Conservation (phyloP, 2,113 vertebrate genomes). For the Microcebus jonahi region DNA sequence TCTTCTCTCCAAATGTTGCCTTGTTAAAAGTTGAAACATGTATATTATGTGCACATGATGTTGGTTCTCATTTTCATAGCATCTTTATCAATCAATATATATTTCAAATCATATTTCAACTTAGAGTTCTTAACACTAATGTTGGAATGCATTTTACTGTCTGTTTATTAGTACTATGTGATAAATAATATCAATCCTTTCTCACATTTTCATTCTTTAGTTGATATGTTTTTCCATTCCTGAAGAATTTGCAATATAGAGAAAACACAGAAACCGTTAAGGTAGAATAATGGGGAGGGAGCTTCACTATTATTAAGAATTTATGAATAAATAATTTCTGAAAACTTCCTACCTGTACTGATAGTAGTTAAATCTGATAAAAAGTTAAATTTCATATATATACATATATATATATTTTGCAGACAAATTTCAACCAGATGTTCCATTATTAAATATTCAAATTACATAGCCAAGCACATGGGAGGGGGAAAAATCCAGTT, state of each 20-base stretch:
- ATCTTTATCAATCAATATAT: neutral
- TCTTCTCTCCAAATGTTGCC: neutral
- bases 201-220: neutral
- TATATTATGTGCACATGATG: neutral
- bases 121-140: neutral
- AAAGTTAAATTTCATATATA: neutral
- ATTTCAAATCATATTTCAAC: neutral
- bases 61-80: neutral
- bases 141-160: neutral
- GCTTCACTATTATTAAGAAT: neutral
- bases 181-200: neutral
- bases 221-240: neutral
- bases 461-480: neutral
- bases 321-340: slow-evolving; percentile 38
- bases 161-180: neutral
- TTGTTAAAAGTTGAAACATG: neutral
- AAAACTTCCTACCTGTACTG: neutral
- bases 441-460: neutral
- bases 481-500: neutral
- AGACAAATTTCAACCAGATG: neutral
- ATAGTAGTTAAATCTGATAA: neutral
- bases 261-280: slow-evolving; percentile 21
- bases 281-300: neutral
- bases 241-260: neutral
- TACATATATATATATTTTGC: neutral